A percentile compares a stretch with the other conserved stretches of the same genome.
Evolutionary conservation across 1,140 invertebrate genomes (phyloP).

Genomic region (Hylaeus anthracinus): DNA sequence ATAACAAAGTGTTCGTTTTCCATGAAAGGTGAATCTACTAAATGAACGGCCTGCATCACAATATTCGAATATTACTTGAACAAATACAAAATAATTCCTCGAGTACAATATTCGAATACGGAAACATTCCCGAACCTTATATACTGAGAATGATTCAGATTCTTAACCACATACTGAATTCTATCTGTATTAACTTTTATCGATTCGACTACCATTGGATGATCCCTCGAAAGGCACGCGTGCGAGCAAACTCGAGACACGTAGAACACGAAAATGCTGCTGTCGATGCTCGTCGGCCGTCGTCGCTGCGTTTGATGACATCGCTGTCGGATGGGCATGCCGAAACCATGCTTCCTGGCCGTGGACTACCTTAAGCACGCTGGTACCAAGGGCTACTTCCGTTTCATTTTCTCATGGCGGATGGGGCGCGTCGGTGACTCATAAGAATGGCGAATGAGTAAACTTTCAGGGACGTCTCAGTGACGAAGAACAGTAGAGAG

Average conservation of each 20-base stretch:
- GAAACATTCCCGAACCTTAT: no score
- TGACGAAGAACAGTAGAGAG: conserved; percentile 11
- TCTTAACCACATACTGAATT: neutral
- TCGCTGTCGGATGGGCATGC: conserved; percentile 28
- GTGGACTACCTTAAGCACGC: conserved; percentile 34
- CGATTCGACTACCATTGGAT: neutral
- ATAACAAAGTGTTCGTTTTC: no score
- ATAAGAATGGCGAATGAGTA: conserved; percentile 4
- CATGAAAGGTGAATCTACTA: no score
- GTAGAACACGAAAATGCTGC: conserved; percentile 33
- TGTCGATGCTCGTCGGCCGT: conserved; percentile 19
- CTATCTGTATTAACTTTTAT: neutral
- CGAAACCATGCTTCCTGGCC: conserved; percentile 37
- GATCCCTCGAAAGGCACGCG: neutral
- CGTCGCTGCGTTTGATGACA: conserved; percentile 10
- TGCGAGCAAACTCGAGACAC: conserved; percentile 1
- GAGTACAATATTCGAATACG: no score
- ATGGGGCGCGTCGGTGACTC: conserved; percentile 7
- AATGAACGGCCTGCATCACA: no score
- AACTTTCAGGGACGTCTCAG: neutral
- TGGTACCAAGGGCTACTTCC: conserved; percentile 9
- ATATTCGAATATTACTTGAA: no score
- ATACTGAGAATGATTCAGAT: no score
- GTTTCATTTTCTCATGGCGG: conserved; percentile 21
- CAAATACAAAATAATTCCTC: no score